phyloP scores from a whole-genome alignment of 2,797 vertebrate genomes.

The Adelosebastes latens region DNA sequence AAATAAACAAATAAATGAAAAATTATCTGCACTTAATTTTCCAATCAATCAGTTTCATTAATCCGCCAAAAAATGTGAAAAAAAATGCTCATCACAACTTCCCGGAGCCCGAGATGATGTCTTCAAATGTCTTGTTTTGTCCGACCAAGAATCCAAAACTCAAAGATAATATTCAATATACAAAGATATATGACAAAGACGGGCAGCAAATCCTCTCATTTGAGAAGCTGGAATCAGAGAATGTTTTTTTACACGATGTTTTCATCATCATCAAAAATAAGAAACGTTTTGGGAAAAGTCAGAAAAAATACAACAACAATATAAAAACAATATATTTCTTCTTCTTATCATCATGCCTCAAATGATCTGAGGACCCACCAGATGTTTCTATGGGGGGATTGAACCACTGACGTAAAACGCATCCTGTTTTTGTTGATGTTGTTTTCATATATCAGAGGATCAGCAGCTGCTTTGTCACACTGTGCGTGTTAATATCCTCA shows the following conservation, averaged over 20 bases:
- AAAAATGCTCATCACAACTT: background rate
- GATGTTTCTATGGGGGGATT: no score
- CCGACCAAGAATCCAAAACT: background rate
- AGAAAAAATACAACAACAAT: background rate
- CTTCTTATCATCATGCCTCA: background rate
- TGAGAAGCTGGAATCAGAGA: background rate
- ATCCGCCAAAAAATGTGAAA: background rate
- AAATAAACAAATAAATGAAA: no score
- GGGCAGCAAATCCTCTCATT: background rate
- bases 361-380: background rate
- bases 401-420: background rate
- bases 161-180: background rate
- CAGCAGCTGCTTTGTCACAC: conserved; percentile 23
- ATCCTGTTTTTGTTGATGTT: conserved; percentile 5
- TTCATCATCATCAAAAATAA: background rate
- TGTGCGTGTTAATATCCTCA: background rate
- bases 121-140: background rate
- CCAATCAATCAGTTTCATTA: background rate
- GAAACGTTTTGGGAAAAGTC: background rate
- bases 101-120: no score
- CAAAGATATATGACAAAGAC: background rate
- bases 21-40: background rate
- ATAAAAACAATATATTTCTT: no score
- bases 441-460: conserved; percentile 16
- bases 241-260: background rate